A percentile compares a stretch with the other conserved stretches of the same genome.
phyloP scores from a whole-genome alignment of 2,888 invertebrate species.

The Drosophila antonietae region DNA sequence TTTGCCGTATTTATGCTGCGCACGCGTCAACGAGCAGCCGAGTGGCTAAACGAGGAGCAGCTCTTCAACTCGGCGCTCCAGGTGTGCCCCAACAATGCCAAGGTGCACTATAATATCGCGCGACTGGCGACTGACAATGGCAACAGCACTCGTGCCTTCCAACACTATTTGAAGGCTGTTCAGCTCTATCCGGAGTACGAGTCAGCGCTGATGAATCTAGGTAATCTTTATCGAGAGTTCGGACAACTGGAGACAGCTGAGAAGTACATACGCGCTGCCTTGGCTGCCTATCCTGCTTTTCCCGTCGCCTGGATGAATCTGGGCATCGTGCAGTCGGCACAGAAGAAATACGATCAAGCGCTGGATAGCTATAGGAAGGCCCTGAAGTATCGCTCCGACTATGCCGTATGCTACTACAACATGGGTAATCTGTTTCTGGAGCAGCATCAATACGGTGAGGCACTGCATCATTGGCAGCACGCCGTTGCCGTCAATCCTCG shows the following conservation, averaged over 20 bases:
- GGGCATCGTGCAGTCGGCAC: conserved; percentile 94
- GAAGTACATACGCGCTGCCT: conserved; percentile 90
- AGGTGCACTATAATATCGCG: conserved; percentile 94
- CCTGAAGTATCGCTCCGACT: conserved; percentile 90
- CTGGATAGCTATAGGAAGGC: conserved; percentile 92
- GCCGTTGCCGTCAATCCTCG: conserved; percentile 91
- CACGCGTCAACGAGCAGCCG: conserved; percentile 88
- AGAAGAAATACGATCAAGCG: conserved; percentile 89
- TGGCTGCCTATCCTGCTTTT: conserved; percentile 90
- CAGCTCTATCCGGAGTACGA: conserved; percentile 97
- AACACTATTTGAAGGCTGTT: conserved; percentile 92
- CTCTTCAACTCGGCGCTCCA: conserved; percentile 92
- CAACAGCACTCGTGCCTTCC: conserved; percentile 88
- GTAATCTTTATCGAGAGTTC: conserved; percentile 95
- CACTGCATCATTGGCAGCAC: conserved; percentile 92
- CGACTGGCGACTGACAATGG: conserved; percentile 93
- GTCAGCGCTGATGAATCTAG: conserved; percentile 97
- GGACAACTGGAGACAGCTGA: conserved; percentile 96
- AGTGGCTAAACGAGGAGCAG: conserved; percentile 92
- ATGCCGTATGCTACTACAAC: conserved; percentile 97
- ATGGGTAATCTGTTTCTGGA: conserved; percentile 97
- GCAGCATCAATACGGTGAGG: conserved; percentile 89
- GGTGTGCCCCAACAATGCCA: conserved; percentile 97
- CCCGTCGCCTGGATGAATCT: conserved; percentile 99
- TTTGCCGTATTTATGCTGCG: conserved; percentile 81